Evolutionary conservation across 1,140 invertebrate genomes (phyloP), one percentile per base, ranked within the genome.

Genomic region (Zaprionus nigranus): DNA sequence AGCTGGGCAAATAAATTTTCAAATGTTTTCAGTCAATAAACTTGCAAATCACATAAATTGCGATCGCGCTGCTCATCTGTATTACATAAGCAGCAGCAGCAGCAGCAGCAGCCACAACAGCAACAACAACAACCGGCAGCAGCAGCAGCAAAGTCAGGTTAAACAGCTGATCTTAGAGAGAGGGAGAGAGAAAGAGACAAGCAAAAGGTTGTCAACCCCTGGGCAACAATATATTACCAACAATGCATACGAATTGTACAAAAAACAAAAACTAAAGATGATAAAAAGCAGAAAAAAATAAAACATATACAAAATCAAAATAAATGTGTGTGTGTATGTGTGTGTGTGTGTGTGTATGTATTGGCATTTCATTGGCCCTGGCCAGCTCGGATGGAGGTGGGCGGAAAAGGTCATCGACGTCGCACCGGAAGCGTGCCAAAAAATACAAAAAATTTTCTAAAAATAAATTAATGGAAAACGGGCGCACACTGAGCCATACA

Each of bases 381-480:
- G 73, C 36, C 67, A 60, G 36, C 49, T 20, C 24, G 38, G 24
- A 30, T 57, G 34, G 46, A 53, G 65, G 56, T 56, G 62, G 61
- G 59, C 34, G 74, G 64, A 74, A 86, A 85, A 83, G 86, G 87
- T 90, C 86, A 78, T 76, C 81, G 87, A 82, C 70, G 57, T 49
- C 61, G 75, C 79, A 82, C 70, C 81, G 75, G 86, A 86, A 90
- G 82, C 88, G 79, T 86, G 82, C 80, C 86, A 81, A 90, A 90
- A 90, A 90, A 90, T 67, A n/a, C n/a, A n/a, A 64, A 83, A 46
- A 84, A 84, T 80, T 67, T 36, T 58, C 85, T 75, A 78, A 68
- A 88, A 81, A 88, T 86, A 86, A 72, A 60, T 67, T 5, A 60
- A 57, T 22, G 22, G 26, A 24, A 57, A 53, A 49, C 58, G 58